A percentile compares a stretch with the other conserved stretches of the same genome.
Conservation (phyloP, 2,888 invertebrate species). For the Corbicula japonica region DNA sequence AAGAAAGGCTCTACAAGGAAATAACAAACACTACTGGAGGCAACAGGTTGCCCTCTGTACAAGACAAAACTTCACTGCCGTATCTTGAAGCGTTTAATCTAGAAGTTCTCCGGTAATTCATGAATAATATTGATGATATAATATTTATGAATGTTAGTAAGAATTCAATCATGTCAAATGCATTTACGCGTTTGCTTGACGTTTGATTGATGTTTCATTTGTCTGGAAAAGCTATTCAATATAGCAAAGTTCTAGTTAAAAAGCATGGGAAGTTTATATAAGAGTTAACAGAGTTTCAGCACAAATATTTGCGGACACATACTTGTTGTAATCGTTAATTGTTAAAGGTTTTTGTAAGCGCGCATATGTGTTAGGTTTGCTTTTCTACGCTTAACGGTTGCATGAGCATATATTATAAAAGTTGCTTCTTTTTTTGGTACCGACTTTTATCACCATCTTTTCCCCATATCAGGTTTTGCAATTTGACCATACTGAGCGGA, state of each 20-base stretch:
- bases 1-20: conserved; percentile 60
- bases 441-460: too few species aligned
- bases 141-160: neutral
- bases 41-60: conserved; percentile 57
- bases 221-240: too few species aligned
- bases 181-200: neutral
- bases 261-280: too few species aligned
- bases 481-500: neutral
- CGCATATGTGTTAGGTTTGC: too few species aligned
- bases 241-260: too few species aligned
- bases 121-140: neutral
- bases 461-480: conserved; percentile 48
- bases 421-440: too few species aligned
- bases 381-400: too few species aligned
- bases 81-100: conserved; percentile 78
- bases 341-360: too few species aligned
- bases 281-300: too few species aligned
- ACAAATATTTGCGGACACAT: too few species aligned
- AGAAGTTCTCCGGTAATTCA: conserved; percentile 78
- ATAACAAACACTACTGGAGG: conserved; percentile 83
- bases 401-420: too few species aligned
- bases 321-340: too few species aligned
- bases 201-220: neutral
- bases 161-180: neutral
- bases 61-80: conserved; percentile 62